Percentiles rank a stretch among this genome's conserved stretches.
These are phyloP conservation scores for Metellina segmentata DNA, from an alignment of 2,888 invertebrate species.

Conservation along the genomic window DNA sequence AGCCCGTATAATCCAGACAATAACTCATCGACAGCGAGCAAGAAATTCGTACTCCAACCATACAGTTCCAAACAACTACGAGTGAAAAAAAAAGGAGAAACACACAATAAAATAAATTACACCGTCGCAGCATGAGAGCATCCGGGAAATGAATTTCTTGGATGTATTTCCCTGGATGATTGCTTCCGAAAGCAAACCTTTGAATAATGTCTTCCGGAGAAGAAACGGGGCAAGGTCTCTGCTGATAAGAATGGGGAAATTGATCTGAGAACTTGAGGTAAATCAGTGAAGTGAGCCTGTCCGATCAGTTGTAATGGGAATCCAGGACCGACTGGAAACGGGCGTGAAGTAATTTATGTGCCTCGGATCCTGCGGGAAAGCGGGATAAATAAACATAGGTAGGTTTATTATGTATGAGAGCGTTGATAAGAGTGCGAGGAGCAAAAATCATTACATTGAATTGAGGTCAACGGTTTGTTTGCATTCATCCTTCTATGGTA, in stretches of 20 bases:
- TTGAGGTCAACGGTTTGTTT: no score
- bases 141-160: not conserved
- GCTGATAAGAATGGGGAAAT: not conserved
- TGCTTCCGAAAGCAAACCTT: not conserved
- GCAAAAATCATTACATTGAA: no score
- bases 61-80: not conserved
- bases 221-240: not conserved
- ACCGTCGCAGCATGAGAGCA: not conserved
- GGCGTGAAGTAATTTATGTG: not conserved
- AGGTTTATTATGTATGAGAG: no score
- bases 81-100: not conserved
- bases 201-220: not conserved
- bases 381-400: not conserved
- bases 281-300: not conserved
- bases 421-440: no score
- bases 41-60: not conserved
- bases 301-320: not conserved
- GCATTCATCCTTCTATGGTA: no score
- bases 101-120: not conserved
- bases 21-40: not conserved
- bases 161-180: not conserved
- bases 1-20: no score
- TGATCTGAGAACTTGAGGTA: not conserved
- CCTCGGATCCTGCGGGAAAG: not conserved
- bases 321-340: not conserved